Evolutionary conservation across 1,140 invertebrate species (phyloP).

Genomic region (Bactericera cockerelli): DNA sequence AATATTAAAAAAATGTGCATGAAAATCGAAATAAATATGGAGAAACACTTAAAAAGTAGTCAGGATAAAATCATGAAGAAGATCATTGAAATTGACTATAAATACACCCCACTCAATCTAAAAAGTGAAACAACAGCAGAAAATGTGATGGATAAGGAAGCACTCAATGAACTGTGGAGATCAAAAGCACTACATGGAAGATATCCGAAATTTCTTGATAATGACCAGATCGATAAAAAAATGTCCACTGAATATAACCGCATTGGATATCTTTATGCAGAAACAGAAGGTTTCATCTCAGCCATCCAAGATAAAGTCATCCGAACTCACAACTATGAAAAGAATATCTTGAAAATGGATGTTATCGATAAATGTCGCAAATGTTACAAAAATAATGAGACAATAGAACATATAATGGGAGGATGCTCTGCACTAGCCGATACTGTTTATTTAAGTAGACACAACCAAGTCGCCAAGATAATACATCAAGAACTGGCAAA

Average conservation of each 20-base stretch:
- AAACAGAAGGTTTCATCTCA: neutral
- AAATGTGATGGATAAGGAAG: neutral
- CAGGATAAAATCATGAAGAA: neutral
- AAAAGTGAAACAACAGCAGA: neutral
- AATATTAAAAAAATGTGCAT: neutral
- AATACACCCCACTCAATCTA: neutral
- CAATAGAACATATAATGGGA: neutral
- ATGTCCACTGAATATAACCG: neutral
- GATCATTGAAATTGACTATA: neutral
- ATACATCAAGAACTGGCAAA: no score
- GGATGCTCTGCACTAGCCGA: neutral
- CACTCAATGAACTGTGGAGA: neutral
- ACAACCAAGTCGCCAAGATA: no score
- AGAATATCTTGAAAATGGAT: slow-evolving; percentile 5
- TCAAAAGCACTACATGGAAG: neutral
- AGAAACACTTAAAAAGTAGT: neutral
- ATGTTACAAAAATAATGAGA: neutral
- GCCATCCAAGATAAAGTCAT: slow-evolving; percentile 7
- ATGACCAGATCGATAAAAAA: neutral
- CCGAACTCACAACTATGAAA: slow-evolving; percentile 6
- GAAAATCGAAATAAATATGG: neutral
- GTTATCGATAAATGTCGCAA: slow-evolving; percentile 2
- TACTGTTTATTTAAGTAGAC: no score
- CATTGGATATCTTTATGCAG: neutral
- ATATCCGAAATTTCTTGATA: neutral